These are phyloP conservation scores for Latrodectus geometricus DNA, from an alignment of 1,140 invertebrate genomes.

Conservation along the genomic window DNA sequence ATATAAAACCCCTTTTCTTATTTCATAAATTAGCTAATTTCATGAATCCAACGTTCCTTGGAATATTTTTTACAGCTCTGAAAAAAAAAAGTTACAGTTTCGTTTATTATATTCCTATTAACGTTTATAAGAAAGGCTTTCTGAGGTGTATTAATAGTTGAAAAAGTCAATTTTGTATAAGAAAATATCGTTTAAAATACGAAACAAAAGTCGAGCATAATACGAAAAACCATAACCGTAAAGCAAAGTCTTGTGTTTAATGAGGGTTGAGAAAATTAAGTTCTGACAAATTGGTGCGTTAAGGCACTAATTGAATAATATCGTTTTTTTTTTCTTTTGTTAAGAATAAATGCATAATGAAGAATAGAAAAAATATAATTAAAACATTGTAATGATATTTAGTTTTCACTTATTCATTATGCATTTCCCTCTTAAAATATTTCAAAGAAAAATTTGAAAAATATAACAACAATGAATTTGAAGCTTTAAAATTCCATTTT, in stretches of 20 bases:
- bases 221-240: neutral
- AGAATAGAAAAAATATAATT: neutral
- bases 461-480: neutral
- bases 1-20: neutral
- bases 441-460: neutral
- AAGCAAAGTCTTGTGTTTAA: neutral
- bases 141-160: neutral
- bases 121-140: neutral
- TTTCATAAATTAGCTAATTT: conserved; percentile 9
- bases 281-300: conserved; percentile 4
- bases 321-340: neutral
- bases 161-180: neutral
- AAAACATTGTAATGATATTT: neutral
- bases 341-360: neutral
- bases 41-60: neutral
- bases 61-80: neutral
- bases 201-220: neutral
- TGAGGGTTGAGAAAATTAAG: neutral
- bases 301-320: neutral
- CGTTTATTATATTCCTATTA: neutral
- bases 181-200: neutral
- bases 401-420: neutral
- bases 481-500: neutral
- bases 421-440: neutral
- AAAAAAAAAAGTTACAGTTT: neutral